phyloP scores from a whole-genome alignment of 2,888 invertebrate species.

The Drosophila nigricruria region DNA sequence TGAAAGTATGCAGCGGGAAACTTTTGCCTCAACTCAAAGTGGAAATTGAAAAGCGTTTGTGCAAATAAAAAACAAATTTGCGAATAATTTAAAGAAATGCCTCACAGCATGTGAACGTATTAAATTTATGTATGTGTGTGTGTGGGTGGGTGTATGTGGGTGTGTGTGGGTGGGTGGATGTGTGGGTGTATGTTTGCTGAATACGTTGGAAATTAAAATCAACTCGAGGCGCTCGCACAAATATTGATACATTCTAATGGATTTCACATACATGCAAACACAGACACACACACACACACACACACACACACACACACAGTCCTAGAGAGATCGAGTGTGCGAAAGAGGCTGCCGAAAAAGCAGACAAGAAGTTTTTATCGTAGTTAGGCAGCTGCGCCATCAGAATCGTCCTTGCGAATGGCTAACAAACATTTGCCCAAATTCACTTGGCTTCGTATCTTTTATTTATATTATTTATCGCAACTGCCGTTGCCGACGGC shows the following conservation, averaged over 20 bases:
- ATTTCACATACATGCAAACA: constrained; percentile 52
- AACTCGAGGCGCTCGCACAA: constrained; percentile 74
- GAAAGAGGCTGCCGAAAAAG: constrained; percentile 42
- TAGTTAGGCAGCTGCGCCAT: constrained; percentile 73
- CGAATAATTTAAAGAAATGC: constrained; percentile 69
- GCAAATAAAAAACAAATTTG: constrained; percentile 70
- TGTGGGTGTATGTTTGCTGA: constrained; percentile 29
- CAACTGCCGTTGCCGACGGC: constrained; percentile 43
- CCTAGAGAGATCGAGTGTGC: not conserved
- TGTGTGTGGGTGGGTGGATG: constrained; percentile 10
- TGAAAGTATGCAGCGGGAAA: constrained; percentile 53
- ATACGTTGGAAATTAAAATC: constrained; percentile 78
- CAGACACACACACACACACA: constrained; percentile 13
- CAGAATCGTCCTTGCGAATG: constrained; percentile 63
- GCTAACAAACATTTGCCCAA: constrained; percentile 70
- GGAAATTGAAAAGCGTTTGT: constrained; percentile 65
- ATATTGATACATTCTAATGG: constrained; percentile 82
- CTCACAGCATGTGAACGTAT: constrained; percentile 13
- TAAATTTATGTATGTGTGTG: constrained; percentile 24
- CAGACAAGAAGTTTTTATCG: constrained; percentile 69
- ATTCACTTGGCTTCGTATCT: constrained; percentile 67
- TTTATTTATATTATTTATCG: constrained; percentile 80
- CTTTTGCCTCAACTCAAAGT: constrained; percentile 11
- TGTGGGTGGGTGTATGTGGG: not conserved
- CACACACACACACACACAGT: constrained; percentile 5